phyloP scores from a whole-genome alignment of 2,888 invertebrate species.

The Zele albiditarsus region DNA sequence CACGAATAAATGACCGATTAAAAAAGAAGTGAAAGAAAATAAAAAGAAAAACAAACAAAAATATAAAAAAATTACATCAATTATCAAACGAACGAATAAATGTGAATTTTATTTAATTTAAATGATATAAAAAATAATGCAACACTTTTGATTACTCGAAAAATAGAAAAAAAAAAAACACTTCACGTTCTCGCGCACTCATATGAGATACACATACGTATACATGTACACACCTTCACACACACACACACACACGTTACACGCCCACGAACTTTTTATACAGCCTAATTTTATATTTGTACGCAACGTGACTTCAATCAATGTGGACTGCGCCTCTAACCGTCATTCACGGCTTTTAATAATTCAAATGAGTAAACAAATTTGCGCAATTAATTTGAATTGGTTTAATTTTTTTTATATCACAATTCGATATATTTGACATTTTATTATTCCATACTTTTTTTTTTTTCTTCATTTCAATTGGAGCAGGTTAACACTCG shows the following conservation, averaged over 20 bases:
- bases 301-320: slow-evolving; percentile 59
- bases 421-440: neutral
- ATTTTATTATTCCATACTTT: slow-evolving; percentile 10
- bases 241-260: slow-evolving; percentile 42
- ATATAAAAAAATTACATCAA: slow-evolving; percentile 55
- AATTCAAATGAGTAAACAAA: slow-evolving; percentile 29
- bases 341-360: slow-evolving; percentile 49
- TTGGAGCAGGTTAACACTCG: slow-evolving; percentile 12
- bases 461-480: slow-evolving; percentile 4
- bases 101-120: slow-evolving; percentile 67
- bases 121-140: slow-evolving; percentile 49
- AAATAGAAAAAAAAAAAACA: slow-evolving; percentile 32
- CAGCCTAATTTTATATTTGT: slow-evolving; percentile 70
- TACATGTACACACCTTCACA: slow-evolving; percentile 33
- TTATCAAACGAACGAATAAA: slow-evolving; percentile 63
- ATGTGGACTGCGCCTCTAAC: slow-evolving; percentile 59
- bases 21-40: slow-evolving; percentile 44
- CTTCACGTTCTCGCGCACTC: slow-evolving; percentile 36
- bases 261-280: slow-evolving; percentile 63
- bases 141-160: slow-evolving; percentile 32
- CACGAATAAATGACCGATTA: slow-evolving; percentile 64
- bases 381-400: slow-evolving; percentile 35
- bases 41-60: slow-evolving; percentile 34
- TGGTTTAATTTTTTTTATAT: slow-evolving; percentile 25
- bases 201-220: slow-evolving; percentile 37